Evolutionary conservation across 1,140 invertebrate species (phyloP), one percentile per base, ranked within the genome.

Genomic region (Campoletis sonorensis): DNA sequence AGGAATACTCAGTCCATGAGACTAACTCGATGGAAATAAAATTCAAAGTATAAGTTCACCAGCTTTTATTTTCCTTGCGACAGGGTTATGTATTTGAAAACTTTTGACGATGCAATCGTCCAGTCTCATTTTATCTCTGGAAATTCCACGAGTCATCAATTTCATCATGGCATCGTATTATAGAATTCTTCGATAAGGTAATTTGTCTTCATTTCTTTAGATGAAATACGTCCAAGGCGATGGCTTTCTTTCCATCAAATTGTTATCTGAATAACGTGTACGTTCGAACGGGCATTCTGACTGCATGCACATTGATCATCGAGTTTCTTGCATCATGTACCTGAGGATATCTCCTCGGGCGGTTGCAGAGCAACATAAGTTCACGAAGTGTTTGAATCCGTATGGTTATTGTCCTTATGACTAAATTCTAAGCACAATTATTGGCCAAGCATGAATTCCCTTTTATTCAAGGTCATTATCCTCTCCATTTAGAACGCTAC

Each of bases 141-240:
- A 70, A 70, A 70, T 33, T 33, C 67, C 27, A 4, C 30, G 15
- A n/a, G n/a, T 70, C 67, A 70, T 70, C 26, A 70, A 70, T 70
- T 70, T 70, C 30, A 70, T 30, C 67, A 30, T 70, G 67, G 15
- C 30, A 70, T 18, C 26, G 30, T 70, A 33, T 26, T 27, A 27
- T 67, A 67, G 13, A 27, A 70, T 33, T 33, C 67, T 70, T 33
- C 67, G 67, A 30, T 30, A 30, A 70, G 26, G 67, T 70, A 70
- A 70, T 70, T 70, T 70, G 67, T 70, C 67, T 70, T 70, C 67
- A 70, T 70, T 70, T 70, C 67, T 70, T n/a, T 15, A 70, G 30
- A 70, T 70, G 30, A 30, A 70, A 70, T 33, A 70, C 67, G 67
- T 70, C 67, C 30, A 33, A 70, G n/a, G 67, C 30, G 27, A 33